Base-by-base conservation (phyloP, 1,140 invertebrate species). In the Pogonomyrmex barbatus region DNA sequence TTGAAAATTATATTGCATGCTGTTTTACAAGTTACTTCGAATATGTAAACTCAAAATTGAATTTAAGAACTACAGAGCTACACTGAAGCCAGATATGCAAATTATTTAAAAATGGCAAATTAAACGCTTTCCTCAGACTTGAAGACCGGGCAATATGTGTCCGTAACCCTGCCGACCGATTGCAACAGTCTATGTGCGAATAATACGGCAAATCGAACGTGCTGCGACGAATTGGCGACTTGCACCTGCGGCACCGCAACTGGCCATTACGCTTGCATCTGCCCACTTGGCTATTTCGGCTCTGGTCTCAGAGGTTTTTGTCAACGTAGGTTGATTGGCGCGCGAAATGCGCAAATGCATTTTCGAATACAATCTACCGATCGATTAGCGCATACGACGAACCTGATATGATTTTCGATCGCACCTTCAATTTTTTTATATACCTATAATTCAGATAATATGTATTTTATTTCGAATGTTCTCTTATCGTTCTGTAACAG, bases 201-300 rank as follows among this genome's bases (percentile, higher is more conserved):
- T 45, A 86, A 33, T 9, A 78, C 63, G 73, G 85, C 86, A 9
- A 88, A 90, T 10, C 88, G 93, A 10, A 91, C 94, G 52, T 97
- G 97, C 88, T 97, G 96, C 91, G 96, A 97, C 91, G 87, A 92
- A 30, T 77, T 90, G 30, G 96, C 97, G 14, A 93, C 94, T 4
- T 97, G 97, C 90, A 95, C 95, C 10, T 97, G 97, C 92, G 97
- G 96, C 0, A 97, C 96, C 4, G 95, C 96, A 36, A 97, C 96
- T 2, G 97, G 97, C 2, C 96, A 96, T 84, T 97, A 97, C 92
- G 95, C 96, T 33, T 97, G 97, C 88, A 93, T 97, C 6, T 97
- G 97, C 90, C 95, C 95, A 33, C 91, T 94, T 5, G 97, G 97
- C 24, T 97, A 96, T 88, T 97, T 96, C 92, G 97, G 97, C 42